phyloP scores from a whole-genome alignment of 2,797 vertebrate genomes.

The Adelosebastes latens region DNA sequence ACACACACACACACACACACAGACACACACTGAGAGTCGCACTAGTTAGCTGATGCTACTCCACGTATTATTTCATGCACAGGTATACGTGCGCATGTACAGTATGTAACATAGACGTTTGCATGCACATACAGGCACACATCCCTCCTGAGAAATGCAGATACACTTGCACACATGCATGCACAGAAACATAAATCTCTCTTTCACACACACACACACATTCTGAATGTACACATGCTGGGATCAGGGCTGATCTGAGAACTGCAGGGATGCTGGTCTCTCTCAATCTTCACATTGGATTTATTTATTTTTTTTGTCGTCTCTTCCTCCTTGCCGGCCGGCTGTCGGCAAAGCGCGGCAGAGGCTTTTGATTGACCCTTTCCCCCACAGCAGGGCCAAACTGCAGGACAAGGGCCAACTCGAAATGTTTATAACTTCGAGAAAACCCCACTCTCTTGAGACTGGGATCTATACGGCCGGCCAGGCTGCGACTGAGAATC shows the following conservation, averaged over 20 bases:
- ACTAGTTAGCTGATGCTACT: background rate
- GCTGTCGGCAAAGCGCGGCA: conserved; percentile 1
- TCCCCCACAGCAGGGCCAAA: conserved; percentile 62
- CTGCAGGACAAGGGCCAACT: conserved; percentile 36
- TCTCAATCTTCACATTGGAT: conserved; percentile 36
- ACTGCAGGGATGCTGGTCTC: conserved; percentile 51
- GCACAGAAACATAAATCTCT: conserved; percentile 4
- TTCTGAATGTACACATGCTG: conserved; percentile 47
- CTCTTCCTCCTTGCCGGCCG: conserved; percentile 25
- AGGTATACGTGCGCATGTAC: background rate
- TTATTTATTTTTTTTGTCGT: background rate
- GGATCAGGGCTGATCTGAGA: conserved; percentile 72
- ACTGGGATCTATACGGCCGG: background rate
- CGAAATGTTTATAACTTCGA: conserved; percentile 3
- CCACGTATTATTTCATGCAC: background rate
- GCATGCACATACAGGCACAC: background rate
- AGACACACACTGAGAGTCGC: background rate
- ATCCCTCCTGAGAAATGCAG: background rate
- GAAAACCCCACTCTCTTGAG: conserved; percentile 26
- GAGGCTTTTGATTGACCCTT: conserved; percentile 38
- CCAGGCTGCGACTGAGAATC: background rate
- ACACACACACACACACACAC: background rate
- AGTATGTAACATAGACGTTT: background rate
- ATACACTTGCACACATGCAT: conserved; percentile 41
- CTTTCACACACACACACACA: conserved; percentile 16